A percentile compares a stretch with the other conserved stretches of the same genome.
phyloP scores from a whole-genome alignment of 1,140 invertebrate species.

The Danaus plexippus region DNA sequence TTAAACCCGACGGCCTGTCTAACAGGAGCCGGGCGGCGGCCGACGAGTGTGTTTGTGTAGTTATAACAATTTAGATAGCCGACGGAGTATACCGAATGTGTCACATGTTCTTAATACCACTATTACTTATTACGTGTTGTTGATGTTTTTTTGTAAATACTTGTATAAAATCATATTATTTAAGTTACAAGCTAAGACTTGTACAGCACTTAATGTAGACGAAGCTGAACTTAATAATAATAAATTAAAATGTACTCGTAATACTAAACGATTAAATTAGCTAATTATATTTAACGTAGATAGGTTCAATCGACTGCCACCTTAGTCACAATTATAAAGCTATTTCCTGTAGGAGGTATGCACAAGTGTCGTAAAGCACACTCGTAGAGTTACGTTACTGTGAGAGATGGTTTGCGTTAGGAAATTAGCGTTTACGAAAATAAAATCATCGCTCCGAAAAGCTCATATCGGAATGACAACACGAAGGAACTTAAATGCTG shows the following conservation, averaged over 20 bases:
- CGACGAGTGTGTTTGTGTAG: slow-evolving; percentile 4
- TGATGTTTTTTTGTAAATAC: slow-evolving; percentile 16
- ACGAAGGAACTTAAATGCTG: too few relatives aligned
- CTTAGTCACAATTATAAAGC: slow-evolving; percentile 18
- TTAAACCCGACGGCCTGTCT: not conserved
- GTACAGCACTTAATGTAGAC: slow-evolving; percentile 18
- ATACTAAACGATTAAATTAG: slow-evolving; percentile 14
- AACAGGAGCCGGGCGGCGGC: not conserved
- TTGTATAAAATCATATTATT: slow-evolving; percentile 10
- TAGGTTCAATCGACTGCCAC: slow-evolving; percentile 18
- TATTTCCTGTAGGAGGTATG: slow-evolving; percentile 8
- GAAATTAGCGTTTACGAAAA: too few relatives aligned
- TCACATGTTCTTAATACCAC: too few relatives aligned
- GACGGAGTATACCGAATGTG: not conserved
- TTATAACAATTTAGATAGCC: slow-evolving; percentile 2
- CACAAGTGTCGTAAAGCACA: slow-evolving; percentile 13
- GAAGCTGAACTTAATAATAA: slow-evolving; percentile 12
- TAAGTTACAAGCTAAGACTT: slow-evolving; percentile 8
- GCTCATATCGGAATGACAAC: too few relatives aligned
- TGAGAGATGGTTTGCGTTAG: too few relatives aligned
- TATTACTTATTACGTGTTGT: slow-evolving; percentile 5
- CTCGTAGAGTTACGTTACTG: not conserved
- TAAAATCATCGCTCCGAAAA: too few relatives aligned
- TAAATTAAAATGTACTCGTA: slow-evolving; percentile 18
- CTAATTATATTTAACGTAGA: slow-evolving; percentile 7